phyloP scores from a whole-genome alignment of 2,888 invertebrate genomes.

The Disparrhopalites patrizii region DNA sequence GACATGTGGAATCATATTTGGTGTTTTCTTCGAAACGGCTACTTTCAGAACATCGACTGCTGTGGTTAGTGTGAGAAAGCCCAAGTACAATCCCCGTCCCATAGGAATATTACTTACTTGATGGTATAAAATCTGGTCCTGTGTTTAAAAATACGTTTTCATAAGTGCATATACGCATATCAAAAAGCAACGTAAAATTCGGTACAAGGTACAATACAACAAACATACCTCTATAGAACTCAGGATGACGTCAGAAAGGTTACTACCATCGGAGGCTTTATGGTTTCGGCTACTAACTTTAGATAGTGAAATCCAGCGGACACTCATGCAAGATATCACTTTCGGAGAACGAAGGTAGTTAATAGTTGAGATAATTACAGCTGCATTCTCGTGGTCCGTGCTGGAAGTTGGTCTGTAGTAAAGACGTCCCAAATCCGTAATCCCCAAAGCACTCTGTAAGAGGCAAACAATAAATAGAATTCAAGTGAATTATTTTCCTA shows the following conservation, averaged over 20 bases:
- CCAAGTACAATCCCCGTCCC: not conserved
- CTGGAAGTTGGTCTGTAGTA: not conserved
- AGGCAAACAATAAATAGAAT: not conserved
- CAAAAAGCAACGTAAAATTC: too few species aligned
- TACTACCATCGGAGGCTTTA: not conserved
- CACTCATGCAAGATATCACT: not conserved
- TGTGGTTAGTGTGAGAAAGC: not conserved
- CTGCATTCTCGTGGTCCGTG: not conserved
- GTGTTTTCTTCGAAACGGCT: not conserved
- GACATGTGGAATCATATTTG: not conserved
- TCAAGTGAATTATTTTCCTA: not conserved
- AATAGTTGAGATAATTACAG: not conserved
- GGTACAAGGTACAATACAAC: too few species aligned
- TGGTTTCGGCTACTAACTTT: not conserved
- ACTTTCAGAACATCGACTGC: not conserved
- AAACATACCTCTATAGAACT: not conserved
- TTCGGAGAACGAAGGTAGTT: not conserved
- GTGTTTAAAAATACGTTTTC: too few species aligned
- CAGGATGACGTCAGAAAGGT: not conserved
- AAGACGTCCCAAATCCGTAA: not conserved
- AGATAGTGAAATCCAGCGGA: not conserved
- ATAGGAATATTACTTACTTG: conserved; percentile 3
- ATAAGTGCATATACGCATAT: too few species aligned
- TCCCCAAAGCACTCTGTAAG: not conserved
- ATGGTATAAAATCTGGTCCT: not conserved